phyloP scores from a whole-genome alignment of 2,797 vertebrate genomes.

The Ataeniobius toweri region DNA sequence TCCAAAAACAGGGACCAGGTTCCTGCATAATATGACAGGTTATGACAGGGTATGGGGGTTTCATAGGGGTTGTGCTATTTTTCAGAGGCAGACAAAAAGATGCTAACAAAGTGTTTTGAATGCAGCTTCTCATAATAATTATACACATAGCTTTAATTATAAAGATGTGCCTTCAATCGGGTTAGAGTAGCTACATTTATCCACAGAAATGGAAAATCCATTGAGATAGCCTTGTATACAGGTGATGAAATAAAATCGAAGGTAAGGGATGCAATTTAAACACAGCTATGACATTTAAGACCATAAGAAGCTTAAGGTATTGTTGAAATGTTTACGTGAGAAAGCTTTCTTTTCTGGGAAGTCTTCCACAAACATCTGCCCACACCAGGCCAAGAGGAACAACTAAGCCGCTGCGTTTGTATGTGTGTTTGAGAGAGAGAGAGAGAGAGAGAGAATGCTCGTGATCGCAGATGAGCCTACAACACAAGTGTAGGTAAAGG shows the following conservation, averaged over 20 bases:
- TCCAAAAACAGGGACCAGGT: not conserved
- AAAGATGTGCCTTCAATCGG: slow-evolving; percentile 9
- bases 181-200: not conserved
- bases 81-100: slow-evolving; percentile 8
- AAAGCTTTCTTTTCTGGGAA: slow-evolving; percentile 66
- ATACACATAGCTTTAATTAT: not conserved
- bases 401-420: slow-evolving; percentile 49
- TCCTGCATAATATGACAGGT: slow-evolving; percentile 18
- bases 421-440: not conserved
- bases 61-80: not conserved
- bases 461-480: not conserved
- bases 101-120: not conserved
- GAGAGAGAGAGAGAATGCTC: not conserved
- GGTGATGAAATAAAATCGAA: slow-evolving; percentile 51
- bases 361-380: slow-evolving; percentile 73
- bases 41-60: slow-evolving; percentile 3
- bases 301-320: slow-evolving; percentile 76
- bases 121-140: slow-evolving; percentile 16
- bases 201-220: slow-evolving; percentile 4
- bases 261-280: slow-evolving; percentile 54
- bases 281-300: slow-evolving; percentile 51
- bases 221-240: slow-evolving; percentile 6
- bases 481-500: slow-evolving; percentile 27
- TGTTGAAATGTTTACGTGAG: slow-evolving; percentile 68
- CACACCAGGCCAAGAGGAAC: slow-evolving; percentile 50